Evolutionary conservation across 2,888 invertebrate species (phyloP).

Genomic region (Deilephila elpenor): DNA sequence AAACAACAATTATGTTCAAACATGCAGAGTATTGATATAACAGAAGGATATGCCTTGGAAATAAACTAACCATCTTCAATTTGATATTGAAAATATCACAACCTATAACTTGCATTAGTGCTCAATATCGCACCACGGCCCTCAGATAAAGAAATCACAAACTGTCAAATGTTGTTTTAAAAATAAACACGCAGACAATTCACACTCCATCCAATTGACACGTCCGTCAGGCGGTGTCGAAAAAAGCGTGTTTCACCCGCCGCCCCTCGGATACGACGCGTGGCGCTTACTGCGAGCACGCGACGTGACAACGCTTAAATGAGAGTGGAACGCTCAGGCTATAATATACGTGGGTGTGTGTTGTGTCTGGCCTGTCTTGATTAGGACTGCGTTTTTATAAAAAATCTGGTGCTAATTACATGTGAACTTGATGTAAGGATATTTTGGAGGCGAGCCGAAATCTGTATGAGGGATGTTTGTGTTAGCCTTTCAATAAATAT

Average conservation of each 20-base stretch:
- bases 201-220: constrained; percentile 27
- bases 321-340: constrained; percentile 7
- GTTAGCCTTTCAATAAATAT: too few species aligned
- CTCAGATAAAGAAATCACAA: constrained; percentile 10
- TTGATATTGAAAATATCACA: not conserved
- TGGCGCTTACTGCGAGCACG: constrained; percentile 14
- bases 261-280: constrained; percentile 11
- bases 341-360: not conserved
- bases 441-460: too few species aligned
- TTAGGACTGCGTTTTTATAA: not conserved
- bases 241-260: constrained; percentile 15
- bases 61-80: not conserved
- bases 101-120: not conserved
- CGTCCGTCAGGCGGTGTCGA: constrained; percentile 19
- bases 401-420: not conserved
- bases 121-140: not conserved
- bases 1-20: too few species aligned
- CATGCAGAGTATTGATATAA: too few species aligned
- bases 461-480: too few species aligned
- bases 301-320: constrained; percentile 25
- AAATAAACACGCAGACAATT: constrained; percentile 24
- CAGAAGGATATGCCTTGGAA: too few species aligned
- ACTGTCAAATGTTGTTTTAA: constrained; percentile 18
- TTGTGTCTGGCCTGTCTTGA: constrained; percentile 5
- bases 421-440: too few species aligned